These are phyloP conservation scores for Zoanthus solanderi DNA, from an alignment of 92 coral and sea anemone species.

Conservation along the genomic window DNA sequence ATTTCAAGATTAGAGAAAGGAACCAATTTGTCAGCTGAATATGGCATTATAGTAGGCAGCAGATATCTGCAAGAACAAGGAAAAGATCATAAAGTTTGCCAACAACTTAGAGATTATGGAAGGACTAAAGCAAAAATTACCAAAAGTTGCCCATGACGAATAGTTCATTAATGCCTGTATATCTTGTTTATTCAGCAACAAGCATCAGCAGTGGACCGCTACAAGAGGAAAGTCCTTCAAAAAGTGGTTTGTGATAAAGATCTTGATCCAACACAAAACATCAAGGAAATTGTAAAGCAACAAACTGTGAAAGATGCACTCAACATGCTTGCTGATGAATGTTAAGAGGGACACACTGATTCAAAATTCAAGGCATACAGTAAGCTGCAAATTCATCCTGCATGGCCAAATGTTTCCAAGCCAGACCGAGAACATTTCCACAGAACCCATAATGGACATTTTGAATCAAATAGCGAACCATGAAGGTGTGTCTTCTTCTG, in stretches of 20 bases:
- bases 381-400: background rate
- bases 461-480: slow-evolving; percentile 22
- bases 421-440: background rate
- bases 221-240: background rate
- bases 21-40: too few species aligned
- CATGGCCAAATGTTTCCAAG: slow-evolving; percentile 11
- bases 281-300: slow-evolving; percentile 47
- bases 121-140: too few species aligned
- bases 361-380: slow-evolving; percentile 12
- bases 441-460: slow-evolving; percentile 32
- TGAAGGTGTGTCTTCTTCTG: slow-evolving; percentile 21
- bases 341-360: slow-evolving; percentile 18
- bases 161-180: too few species aligned
- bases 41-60: too few species aligned
- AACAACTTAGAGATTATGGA: too few species aligned
- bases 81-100: too few species aligned
- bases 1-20: too few species aligned
- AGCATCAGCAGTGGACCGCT: too few species aligned
- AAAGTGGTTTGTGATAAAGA: slow-evolving; percentile 45
- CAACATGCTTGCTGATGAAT: slow-evolving; percentile 29
- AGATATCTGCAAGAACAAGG: too few species aligned
- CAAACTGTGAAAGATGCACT: slow-evolving; percentile 61
- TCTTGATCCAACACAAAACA: slow-evolving; percentile 31
- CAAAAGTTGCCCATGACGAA: too few species aligned
- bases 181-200: too few species aligned